phyloP scores from a whole-genome alignment of 2,113 vertebrate species.

The Himantopus leucocephalus region DNA sequence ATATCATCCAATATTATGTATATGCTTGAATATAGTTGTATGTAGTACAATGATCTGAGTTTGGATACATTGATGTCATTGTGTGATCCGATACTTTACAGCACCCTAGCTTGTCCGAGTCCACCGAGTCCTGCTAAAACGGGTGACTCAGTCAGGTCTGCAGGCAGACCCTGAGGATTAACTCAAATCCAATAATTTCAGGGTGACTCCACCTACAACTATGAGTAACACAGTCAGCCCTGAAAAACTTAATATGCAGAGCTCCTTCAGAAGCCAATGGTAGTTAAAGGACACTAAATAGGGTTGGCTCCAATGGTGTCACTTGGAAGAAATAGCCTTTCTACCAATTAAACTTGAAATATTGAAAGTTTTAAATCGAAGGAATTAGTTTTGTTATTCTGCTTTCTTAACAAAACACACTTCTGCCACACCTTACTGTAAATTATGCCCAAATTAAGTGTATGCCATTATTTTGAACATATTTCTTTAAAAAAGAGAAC shows the following conservation, averaged over 20 bases:
- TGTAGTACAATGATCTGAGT: background rate
- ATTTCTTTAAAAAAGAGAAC: constrained; percentile 6
- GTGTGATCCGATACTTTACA: background rate
- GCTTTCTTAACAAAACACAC: background rate
- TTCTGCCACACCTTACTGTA: background rate
- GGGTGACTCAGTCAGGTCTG: background rate
- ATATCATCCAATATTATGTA: background rate
- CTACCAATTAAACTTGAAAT: background rate
- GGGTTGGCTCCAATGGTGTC: background rate
- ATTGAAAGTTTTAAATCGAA: background rate
- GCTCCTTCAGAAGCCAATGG: background rate
- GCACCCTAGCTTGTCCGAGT: background rate
- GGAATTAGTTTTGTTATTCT: background rate
- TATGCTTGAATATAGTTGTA: background rate
- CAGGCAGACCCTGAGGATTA: background rate
- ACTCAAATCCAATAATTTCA: background rate
- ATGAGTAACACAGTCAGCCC: background rate
- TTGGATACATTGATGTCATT: background rate
- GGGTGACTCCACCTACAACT: background rate
- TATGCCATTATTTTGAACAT: constrained; percentile 2
- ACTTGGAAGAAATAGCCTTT: background rate
- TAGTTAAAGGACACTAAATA: background rate
- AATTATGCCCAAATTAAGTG: background rate
- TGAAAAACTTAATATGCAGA: background rate
- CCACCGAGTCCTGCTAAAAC: background rate